Conservation (phyloP, 2,113 vertebrate species). For the Saiga tatarica region DNA sequence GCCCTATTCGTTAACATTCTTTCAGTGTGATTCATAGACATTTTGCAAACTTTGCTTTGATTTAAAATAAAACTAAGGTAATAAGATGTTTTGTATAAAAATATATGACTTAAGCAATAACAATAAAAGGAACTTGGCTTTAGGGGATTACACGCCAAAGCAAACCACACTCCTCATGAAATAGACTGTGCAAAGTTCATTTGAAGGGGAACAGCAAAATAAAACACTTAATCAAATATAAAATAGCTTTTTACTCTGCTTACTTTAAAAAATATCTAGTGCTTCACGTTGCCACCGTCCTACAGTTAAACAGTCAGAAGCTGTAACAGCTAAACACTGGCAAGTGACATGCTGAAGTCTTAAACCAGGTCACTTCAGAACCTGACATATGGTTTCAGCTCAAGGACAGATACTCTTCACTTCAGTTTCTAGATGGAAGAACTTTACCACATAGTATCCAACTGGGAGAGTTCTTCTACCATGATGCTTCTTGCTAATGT, state of each 20-base stretch:
- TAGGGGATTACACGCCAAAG: conserved; percentile 77
- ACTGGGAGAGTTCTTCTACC: background rate
- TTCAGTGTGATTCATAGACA: conserved; percentile 79
- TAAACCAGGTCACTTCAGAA: background rate
- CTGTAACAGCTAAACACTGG: background rate
- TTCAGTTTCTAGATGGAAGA: background rate
- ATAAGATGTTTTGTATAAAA: conserved; percentile 86
- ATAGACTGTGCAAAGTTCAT: conserved; percentile 67
- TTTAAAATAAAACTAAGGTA: conserved; percentile 85
- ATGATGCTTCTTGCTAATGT: background rate
- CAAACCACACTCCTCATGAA: conserved; percentile 75
- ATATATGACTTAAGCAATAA: conserved; percentile 84
- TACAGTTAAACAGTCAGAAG: background rate
- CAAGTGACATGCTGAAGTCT: background rate
- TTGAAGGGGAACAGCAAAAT: conserved; percentile 77
- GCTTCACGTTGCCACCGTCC: conserved; percentile 4
- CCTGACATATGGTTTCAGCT: background rate
- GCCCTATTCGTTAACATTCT: conserved; percentile 84
- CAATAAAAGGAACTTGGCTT: conserved; percentile 77
- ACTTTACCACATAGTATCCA: background rate
- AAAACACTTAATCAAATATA: conserved; percentile 67
- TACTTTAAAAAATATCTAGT: conserved; percentile 29
- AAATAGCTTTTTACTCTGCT: conserved; percentile 39
- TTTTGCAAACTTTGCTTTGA: conserved; percentile 82
- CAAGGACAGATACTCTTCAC: background rate